Percentiles rank a stretch among this genome's conserved stretches.
phyloP scores from a whole-genome alignment of 92 coral and sea anemone genomes.

The Epizoanthus stellaris region DNA sequence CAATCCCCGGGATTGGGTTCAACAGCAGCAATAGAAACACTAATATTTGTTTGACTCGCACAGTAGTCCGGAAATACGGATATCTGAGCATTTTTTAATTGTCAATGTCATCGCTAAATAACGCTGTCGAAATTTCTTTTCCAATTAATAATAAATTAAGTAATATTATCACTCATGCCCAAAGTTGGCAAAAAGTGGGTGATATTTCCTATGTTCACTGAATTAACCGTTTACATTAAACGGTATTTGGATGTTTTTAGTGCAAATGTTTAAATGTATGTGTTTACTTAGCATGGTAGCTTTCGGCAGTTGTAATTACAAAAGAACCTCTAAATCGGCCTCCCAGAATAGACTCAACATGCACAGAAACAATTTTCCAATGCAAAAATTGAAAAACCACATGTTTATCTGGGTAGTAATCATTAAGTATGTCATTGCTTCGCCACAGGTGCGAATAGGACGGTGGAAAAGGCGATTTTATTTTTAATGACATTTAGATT shows the following conservation, averaged over 20 bases:
- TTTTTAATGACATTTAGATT: slow-evolving; percentile 6
- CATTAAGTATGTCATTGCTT: neutral
- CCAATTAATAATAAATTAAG: slow-evolving; percentile 29
- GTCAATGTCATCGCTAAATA: slow-evolving; percentile 41
- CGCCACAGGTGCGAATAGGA: slow-evolving; percentile 17
- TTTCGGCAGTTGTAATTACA: neutral
- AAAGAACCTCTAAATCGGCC: too few species aligned
- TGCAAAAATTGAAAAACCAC: slow-evolving; percentile 10
- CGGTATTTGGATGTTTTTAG: neutral
- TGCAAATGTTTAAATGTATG: neutral
- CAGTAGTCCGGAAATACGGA: neutral
- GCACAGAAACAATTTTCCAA: neutral
- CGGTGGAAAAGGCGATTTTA: neutral
- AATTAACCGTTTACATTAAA: neutral
- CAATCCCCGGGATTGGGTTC: neutral
- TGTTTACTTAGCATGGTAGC: neutral
- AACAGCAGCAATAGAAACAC: neutral
- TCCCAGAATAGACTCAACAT: neutral
- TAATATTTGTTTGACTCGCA: neutral
- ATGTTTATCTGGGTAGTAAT: slow-evolving; percentile 13
- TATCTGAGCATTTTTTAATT: neutral
- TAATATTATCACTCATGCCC: neutral
- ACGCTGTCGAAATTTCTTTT: slow-evolving; percentile 16
- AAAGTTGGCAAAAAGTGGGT: neutral
- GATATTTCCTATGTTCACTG: neutral